Evolutionary conservation across 2,797 vertebrate species (phyloP).

Genomic region (Carduelis carduelis): DNA sequence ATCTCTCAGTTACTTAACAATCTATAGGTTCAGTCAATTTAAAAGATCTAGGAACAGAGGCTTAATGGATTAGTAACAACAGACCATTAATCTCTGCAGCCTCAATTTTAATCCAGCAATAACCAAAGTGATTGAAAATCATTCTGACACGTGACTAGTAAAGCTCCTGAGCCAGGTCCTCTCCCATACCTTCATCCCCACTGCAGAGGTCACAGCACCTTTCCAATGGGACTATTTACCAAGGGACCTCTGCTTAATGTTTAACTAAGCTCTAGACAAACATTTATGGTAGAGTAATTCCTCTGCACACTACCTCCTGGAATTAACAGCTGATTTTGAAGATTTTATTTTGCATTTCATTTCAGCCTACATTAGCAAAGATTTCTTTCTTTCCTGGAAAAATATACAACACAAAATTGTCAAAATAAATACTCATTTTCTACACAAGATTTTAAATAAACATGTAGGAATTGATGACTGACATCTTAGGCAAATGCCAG

Average conservation of each 20-base stretch:
- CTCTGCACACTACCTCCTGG: not conserved
- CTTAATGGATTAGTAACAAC: slow-evolving; percentile 77
- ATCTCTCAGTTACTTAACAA: slow-evolving; percentile 45
- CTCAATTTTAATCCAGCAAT: slow-evolving; percentile 75
- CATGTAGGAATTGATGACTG: slow-evolving; percentile 3
- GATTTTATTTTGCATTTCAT: not conserved
- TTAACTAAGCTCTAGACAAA: not conserved
- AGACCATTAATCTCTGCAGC: slow-evolving; percentile 76
- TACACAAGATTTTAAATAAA: not conserved
- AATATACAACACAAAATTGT: not conserved
- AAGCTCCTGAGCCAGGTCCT: slow-evolving; percentile 44
- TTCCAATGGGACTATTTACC: not conserved
- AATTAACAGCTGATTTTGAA: not conserved
- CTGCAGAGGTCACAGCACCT: slow-evolving; percentile 15
- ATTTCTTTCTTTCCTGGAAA: not conserved
- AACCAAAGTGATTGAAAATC: slow-evolving; percentile 64
- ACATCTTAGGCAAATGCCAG: slow-evolving; percentile 27
- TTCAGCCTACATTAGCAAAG: not conserved
- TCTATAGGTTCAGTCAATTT: slow-evolving; percentile 71
- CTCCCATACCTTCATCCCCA: slow-evolving; percentile 46
- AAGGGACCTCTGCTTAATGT: not conserved
- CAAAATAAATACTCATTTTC: not conserved
- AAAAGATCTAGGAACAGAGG: slow-evolving; percentile 58
- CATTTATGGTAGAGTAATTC: not conserved
- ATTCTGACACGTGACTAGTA: slow-evolving; percentile 38